Evolutionary conservation across 1,140 invertebrate species (phyloP).

Genomic region (Pollicipes pollicipes): DNA sequence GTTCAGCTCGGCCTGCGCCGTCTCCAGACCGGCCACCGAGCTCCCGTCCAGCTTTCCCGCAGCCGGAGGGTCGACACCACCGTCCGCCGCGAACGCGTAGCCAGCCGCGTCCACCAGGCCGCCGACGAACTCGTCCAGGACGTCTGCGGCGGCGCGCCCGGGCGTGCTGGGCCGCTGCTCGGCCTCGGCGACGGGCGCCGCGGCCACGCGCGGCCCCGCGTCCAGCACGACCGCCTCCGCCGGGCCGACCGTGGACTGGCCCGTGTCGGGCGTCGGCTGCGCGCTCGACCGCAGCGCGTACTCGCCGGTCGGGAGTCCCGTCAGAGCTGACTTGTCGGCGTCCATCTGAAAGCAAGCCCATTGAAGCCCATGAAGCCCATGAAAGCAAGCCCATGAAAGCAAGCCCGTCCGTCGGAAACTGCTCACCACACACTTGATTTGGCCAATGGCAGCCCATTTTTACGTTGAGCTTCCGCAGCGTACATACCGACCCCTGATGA

Average conservation of each 20-base stretch:
- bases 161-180: too few relatives aligned
- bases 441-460: too few relatives aligned
- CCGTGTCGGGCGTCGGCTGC: not conserved
- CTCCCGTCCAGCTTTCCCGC: too few relatives aligned
- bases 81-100: not conserved
- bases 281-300: not conserved
- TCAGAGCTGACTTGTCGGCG: not conserved
- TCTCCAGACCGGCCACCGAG: not conserved
- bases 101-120: not conserved
- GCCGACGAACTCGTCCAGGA: not conserved
- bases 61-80: too few relatives aligned
- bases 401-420: too few relatives aligned
- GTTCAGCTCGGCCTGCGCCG: not conserved
- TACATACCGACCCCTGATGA: too few relatives aligned
- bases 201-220: too few relatives aligned
- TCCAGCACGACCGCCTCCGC: not conserved
- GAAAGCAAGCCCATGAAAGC: too few relatives aligned
- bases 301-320: not conserved
- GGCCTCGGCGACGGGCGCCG: not conserved
- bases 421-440: too few relatives aligned
- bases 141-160: not conserved
- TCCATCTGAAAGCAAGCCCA: not conserved
- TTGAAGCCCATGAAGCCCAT: too few relatives aligned
- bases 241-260: not conserved
- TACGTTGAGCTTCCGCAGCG: too few relatives aligned